These are phyloP conservation scores for Cataglyphis altisquamis DNA, from an alignment of 2,888 invertebrate genomes.

Conservation along the genomic window DNA sequence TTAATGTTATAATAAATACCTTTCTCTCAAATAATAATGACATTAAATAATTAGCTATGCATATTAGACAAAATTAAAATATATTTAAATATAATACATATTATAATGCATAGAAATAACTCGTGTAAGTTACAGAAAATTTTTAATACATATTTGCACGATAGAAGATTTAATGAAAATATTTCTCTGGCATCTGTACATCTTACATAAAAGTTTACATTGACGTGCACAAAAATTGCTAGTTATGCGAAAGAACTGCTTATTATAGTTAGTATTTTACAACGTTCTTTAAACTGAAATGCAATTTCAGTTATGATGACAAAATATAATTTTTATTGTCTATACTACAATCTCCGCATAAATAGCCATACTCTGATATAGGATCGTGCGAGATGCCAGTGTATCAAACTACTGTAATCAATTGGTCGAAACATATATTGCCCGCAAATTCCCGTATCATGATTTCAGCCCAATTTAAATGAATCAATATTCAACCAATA, in stretches of 20 bases:
- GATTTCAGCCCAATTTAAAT: neutral
- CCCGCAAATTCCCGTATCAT: neutral
- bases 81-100: neutral
- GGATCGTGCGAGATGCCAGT: neutral
- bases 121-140: neutral
- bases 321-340: constrained; percentile 49
- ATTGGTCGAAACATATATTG: constrained; percentile 14
- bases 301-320: constrained; percentile 2
- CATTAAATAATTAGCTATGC: neutral
- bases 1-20: neutral
- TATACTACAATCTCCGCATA: constrained; percentile 31
- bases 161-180: constrained; percentile 34
- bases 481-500: constrained; percentile 9
- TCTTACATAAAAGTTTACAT: constrained; percentile 47
- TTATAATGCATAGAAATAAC: neutral
- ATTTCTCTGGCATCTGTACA: constrained; percentile 12
- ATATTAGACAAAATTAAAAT: constrained; percentile 9
- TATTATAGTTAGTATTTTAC: constrained; percentile 41
- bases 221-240: constrained; percentile 26
- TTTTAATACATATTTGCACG: neutral
- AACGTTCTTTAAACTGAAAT: constrained; percentile 34
- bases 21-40: neutral
- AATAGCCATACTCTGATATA: constrained; percentile 16
- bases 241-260: neutral
- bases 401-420: neutral